Evolutionary conservation across 2,888 invertebrate species (phyloP).

Genomic region (Eledona agricola): DNA sequence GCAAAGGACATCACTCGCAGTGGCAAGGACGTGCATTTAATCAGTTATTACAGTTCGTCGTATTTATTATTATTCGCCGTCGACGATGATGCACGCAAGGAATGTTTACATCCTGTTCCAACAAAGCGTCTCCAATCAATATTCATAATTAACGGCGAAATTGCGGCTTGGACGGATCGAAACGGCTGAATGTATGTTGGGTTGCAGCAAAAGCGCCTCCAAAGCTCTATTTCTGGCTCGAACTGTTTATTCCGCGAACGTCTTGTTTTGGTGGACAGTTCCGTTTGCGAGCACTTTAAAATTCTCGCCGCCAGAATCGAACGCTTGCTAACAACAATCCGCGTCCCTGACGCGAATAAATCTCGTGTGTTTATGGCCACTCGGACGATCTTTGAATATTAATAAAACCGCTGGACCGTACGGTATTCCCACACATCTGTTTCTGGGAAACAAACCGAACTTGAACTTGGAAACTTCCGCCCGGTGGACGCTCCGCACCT

Average conservation of each 20-base stretch:
- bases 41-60: constrained; percentile 43
- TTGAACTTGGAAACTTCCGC: constrained; percentile 48
- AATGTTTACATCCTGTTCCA: constrained; percentile 35
- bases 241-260: constrained; percentile 7
- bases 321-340: constrained; percentile 45
- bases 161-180: constrained; percentile 5
- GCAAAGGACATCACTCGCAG: constrained; percentile 46
- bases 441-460: constrained; percentile 47
- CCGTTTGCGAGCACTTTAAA: constrained; percentile 27
- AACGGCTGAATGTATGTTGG: constrained; percentile 2
- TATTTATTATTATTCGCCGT: constrained; percentile 33
- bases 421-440: constrained; percentile 51
- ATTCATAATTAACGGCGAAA: constrained; percentile 30
- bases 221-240: neutral
- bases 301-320: constrained; percentile 34
- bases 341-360: constrained; percentile 45
- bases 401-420: constrained; percentile 37
- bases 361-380: constrained; percentile 43
- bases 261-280: constrained; percentile 8
- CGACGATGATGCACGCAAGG: constrained; percentile 23
- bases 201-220: constrained; percentile 2
- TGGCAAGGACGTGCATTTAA: constrained; percentile 47
- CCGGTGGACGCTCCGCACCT: constrained; percentile 9
- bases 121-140: constrained; percentile 22
- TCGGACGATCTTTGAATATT: constrained; percentile 43